A percentile compares a stretch with the other conserved stretches of the same genome.
phyloP scores from a whole-genome alignment of 2,113 vertebrate genomes.

The Dermatemys mawii region DNA sequence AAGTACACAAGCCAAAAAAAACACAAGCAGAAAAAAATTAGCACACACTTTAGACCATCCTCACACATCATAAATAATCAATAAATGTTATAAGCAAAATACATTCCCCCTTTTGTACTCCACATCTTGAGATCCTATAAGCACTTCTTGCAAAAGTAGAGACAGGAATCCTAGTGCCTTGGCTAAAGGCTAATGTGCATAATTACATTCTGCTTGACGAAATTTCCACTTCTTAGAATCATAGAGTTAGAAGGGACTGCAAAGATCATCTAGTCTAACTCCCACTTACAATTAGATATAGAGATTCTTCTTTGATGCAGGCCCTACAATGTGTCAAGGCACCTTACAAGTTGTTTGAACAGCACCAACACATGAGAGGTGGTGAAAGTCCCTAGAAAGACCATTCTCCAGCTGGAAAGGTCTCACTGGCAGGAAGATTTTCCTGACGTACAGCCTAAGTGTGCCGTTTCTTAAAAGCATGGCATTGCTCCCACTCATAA shows the following conservation, averaged over 20 bases:
- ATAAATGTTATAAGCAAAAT: neutral
- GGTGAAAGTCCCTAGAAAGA: too few species aligned
- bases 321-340: neutral
- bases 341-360: neutral
- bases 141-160: neutral
- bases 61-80: neutral
- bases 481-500: neutral
- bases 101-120: too few species aligned
- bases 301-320: neutral
- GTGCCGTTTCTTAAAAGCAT: neutral
- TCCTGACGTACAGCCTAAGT: too few species aligned
- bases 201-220: neutral
- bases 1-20: too few species aligned
- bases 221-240: neutral
- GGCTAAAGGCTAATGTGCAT: neutral
- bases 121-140: neutral
- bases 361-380: too few species aligned
- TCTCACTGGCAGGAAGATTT: too few species aligned
- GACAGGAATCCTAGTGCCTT: neutral
- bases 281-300: neutral
- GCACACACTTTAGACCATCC: neutral
- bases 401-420: too few species aligned
- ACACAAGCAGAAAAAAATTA: neutral
- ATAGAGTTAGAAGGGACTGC: neutral
- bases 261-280: too few species aligned